Percentiles rank a stretch among this genome's conserved stretches.
Evolutionary conservation across 2,888 invertebrate genomes (phyloP).

Genomic region (Camponotus fellah): DNA sequence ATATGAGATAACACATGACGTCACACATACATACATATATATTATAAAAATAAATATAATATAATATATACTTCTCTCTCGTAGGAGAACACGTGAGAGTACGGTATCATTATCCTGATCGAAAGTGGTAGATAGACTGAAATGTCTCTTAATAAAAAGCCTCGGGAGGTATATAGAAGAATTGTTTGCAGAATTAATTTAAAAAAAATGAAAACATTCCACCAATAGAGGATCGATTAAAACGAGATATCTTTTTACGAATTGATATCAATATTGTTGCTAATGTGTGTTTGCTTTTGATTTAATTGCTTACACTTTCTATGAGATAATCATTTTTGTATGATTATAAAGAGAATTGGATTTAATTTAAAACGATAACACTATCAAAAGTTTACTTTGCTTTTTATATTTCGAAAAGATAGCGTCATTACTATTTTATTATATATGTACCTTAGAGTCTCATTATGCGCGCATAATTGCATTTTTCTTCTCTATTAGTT

Average conservation of each 20-base stretch:
- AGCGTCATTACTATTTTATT: constrained; percentile 20
- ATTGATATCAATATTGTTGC: constrained; percentile 62
- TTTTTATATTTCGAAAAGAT: constrained; percentile 6
- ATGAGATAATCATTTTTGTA: constrained; percentile 60
- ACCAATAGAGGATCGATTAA: constrained; percentile 65
- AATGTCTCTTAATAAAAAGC: constrained; percentile 59
- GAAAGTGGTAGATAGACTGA: constrained; percentile 67
- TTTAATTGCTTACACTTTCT: constrained; percentile 72
- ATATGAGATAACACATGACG: constrained; percentile 53
- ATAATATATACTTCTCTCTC: constrained; percentile 80
- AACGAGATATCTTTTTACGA: constrained; percentile 59
- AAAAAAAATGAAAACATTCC: constrained; percentile 76
- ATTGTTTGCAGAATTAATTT: constrained; percentile 60
- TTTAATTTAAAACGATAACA: constrained; percentile 52
- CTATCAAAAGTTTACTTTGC: constrained; percentile 6
- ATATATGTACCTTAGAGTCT: constrained; percentile 50
- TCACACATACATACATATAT: constrained; percentile 68
- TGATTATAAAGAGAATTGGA: constrained; percentile 54
- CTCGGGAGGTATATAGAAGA: constrained; percentile 61
- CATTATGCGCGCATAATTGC: constrained; percentile 50
- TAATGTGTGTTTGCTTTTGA: constrained; percentile 73
- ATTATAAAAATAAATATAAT: constrained; percentile 77
- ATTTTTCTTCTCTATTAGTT: constrained; percentile 49
- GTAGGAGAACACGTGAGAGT: constrained; percentile 74
- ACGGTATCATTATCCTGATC: constrained; percentile 77